Percentiles rank a stretch among this genome's conserved stretches.
phyloP scores from a whole-genome alignment of 2,888 invertebrate genomes.

The Drosophila acutilabella region DNA sequence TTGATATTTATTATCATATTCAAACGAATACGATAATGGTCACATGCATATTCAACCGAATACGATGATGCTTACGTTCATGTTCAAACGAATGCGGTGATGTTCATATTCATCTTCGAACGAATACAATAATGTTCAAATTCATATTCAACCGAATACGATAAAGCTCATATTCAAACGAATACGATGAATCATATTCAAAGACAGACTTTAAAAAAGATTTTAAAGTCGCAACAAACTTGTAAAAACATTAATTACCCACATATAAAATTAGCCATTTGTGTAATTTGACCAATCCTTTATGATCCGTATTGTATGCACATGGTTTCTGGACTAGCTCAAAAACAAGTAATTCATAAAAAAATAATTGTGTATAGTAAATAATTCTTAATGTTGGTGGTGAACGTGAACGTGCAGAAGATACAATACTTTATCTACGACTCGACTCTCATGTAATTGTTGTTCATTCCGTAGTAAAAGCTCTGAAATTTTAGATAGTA shows the following conservation, averaged over 20 bases:
- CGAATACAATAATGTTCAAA: slow-evolving; percentile 10
- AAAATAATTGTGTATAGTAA: slow-evolving; percentile 30
- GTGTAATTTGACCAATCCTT: slow-evolving; percentile 29
- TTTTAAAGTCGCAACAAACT: not conserved
- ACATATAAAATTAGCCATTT: slow-evolving; percentile 14
- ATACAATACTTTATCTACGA: slow-evolving; percentile 49
- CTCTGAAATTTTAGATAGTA: slow-evolving; percentile 52
- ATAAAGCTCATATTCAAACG: not conserved
- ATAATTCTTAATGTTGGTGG: slow-evolving; percentile 46
- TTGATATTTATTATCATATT: no score
- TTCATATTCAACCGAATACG: slow-evolving; percentile 12
- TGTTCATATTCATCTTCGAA: no score
- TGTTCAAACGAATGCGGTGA: slow-evolving; percentile 11
- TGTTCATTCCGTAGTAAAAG: slow-evolving; percentile 70
- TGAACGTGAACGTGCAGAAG: slow-evolving; percentile 40
- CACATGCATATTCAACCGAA: not conserved
- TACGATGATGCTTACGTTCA: not conserved
- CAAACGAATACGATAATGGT: not conserved
- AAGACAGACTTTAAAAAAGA: not conserved
- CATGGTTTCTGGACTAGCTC: slow-evolving; percentile 49
- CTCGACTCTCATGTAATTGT: slow-evolving; percentile 58
- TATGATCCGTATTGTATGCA: slow-evolving; percentile 31
- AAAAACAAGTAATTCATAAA: slow-evolving; percentile 29
- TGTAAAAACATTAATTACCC: slow-evolving; percentile 1
- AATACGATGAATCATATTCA: no score